These are phyloP conservation scores for Drosophila macrothrix DNA, from an alignment of 2,888 invertebrate species.

Conservation along the genomic window DNA sequence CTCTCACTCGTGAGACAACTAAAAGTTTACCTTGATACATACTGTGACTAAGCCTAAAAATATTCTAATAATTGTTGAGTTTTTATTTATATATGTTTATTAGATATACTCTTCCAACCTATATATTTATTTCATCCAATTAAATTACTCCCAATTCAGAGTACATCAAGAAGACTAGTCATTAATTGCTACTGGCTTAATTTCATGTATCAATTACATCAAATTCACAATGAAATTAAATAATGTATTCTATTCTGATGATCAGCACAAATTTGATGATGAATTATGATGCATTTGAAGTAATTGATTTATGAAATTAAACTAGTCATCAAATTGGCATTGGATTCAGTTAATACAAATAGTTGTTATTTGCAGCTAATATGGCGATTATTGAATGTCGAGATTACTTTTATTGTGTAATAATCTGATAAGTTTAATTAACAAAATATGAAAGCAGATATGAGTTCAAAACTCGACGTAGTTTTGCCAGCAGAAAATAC, in stretches of 20 bases:
- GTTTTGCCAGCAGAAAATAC: background rate
- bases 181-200: background rate
- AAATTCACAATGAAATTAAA: background rate
- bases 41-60: background rate
- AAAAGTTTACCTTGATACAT: background rate
- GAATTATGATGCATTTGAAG: background rate
- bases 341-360: background rate
- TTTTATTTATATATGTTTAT: background rate
- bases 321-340: background rate
- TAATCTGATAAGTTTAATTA: background rate
- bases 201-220: background rate
- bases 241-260: background rate
- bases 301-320: background rate
- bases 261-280: background rate
- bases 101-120: background rate
- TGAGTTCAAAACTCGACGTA: background rate
- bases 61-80: background rate
- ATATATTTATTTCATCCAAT: background rate
- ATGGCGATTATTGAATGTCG: too few species aligned
- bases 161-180: background rate
- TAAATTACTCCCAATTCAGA: background rate
- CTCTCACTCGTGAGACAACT: background rate
- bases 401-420: background rate
- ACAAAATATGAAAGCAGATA: background rate
- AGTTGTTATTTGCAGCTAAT: background rate